phyloP scores from a whole-genome alignment of 2,888 invertebrate species.

The Lithophane leautieri region DNA sequence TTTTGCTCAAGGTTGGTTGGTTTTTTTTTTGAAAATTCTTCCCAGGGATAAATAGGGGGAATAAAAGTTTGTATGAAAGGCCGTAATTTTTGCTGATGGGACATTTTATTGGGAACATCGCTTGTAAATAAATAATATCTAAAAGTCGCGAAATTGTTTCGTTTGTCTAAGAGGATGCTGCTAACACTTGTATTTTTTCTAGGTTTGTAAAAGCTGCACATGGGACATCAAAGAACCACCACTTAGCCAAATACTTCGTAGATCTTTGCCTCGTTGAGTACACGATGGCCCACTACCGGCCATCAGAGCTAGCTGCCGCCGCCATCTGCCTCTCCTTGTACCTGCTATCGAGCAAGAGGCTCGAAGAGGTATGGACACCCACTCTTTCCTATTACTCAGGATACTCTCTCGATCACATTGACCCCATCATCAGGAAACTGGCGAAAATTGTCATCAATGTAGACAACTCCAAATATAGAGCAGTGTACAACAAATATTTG shows the following conservation, averaged over 20 bases:
- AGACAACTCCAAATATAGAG: conserved; percentile 93
- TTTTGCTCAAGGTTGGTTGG: not conserved
- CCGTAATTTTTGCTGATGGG: no score
- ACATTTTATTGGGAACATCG: not conserved
- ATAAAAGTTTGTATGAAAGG: not conserved
- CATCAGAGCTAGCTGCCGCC: conserved; percentile 96
- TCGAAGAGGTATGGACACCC: conserved; percentile 92
- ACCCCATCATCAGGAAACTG: conserved; percentile 92
- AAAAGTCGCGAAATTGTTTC: not conserved
- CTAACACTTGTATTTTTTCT: conserved; percentile 60
- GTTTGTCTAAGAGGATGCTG: not conserved
- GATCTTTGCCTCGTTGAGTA: conserved; percentile 96
- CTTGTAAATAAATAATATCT: not conserved
- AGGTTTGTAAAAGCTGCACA: conserved; percentile 91
- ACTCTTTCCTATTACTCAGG: conserved; percentile 94
- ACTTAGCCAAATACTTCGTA: conserved; percentile 97
- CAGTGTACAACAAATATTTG: conserved; percentile 92
- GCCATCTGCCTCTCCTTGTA: conserved; percentile 93
- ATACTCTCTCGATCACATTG: conserved; percentile 92
- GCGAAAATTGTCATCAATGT: conserved; percentile 93
- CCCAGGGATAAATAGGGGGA: not conserved
- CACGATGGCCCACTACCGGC: conserved; percentile 93
- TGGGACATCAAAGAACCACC: conserved; percentile 92
- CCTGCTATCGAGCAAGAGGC: conserved; percentile 88
- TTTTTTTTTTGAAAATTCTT: not conserved